phyloP scores from a whole-genome alignment of 1,140 invertebrate species.

The Atta texana region DNA sequence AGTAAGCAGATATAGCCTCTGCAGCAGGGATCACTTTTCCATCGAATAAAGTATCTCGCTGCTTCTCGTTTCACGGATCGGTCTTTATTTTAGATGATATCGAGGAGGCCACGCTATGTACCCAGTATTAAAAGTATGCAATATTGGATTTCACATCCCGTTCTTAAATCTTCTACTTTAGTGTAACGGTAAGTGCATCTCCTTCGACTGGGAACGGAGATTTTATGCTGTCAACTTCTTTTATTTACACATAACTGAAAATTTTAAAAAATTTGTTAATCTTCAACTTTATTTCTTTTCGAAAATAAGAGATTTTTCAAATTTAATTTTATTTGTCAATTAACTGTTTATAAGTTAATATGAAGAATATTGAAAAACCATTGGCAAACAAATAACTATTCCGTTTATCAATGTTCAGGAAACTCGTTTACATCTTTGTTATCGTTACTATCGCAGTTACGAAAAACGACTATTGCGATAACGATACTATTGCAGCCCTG shows the following conservation, averaged over 20 bases:
- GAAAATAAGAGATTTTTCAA: background rate
- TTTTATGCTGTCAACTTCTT: background rate
- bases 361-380: background rate
- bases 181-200: background rate
- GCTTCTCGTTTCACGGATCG: conserved; percentile 58
- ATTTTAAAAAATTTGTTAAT: background rate
- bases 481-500: background rate
- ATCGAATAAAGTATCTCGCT: conserved; percentile 59
- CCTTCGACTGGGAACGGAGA: background rate
- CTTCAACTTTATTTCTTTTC: background rate
- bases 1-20: conserved; percentile 60
- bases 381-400: background rate
- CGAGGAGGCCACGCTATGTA: conserved; percentile 49
- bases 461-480: conserved; percentile 35
- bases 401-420: background rate
- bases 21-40: conserved; percentile 49
- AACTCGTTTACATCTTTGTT: conserved; percentile 6
- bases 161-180: conserved; percentile 38
- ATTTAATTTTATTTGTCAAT: background rate
- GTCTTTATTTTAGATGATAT: conserved; percentile 56
- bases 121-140: conserved; percentile 67
- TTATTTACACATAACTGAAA: background rate
- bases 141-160: conserved; percentile 45
- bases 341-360: background rate
- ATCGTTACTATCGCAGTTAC: conserved; percentile 14